Percentiles rank a stretch among this genome's conserved stretches.
Evolutionary conservation across 64 coral and sea anemone species (phyloP).

Genomic region (Acropora tenuis): DNA sequence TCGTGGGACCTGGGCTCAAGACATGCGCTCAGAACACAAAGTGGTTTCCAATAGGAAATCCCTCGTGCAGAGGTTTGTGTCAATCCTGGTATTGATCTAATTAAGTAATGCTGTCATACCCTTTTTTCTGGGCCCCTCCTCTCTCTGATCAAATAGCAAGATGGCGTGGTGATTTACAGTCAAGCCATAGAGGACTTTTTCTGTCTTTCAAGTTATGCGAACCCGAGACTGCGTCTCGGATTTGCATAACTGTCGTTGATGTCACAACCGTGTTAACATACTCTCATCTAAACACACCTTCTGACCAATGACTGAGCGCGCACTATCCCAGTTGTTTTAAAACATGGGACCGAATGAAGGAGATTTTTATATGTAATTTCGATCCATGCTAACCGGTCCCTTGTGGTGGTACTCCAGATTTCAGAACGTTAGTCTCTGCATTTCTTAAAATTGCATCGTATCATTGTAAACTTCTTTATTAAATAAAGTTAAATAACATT

Average conservation of each 20-base stretch:
- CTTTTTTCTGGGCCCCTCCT: constrained; percentile 7
- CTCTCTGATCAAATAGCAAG: neutral
- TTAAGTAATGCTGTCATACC: neutral
- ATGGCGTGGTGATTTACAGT: neutral
- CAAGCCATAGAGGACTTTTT: no score
- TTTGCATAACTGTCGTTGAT: no score
- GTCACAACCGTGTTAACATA: no score
- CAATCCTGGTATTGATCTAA: neutral
- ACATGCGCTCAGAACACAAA: neutral
- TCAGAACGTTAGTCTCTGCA: no score
- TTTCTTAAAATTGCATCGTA: neutral
- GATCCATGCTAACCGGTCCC: neutral
- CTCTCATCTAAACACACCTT: no score
- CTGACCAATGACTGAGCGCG: no score
- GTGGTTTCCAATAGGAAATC: constrained; percentile 50
- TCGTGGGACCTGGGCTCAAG: constrained; percentile 19
- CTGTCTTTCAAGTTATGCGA: no score
- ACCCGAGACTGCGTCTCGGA: no score
- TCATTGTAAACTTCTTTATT: neutral
- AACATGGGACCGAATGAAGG: neutral
- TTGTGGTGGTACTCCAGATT: constrained; percentile 1
- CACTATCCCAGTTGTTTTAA: no score
- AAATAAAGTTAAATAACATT: neutral
- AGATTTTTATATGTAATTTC: neutral
- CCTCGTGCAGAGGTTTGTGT: constrained; percentile 48